Percentiles rank a stretch among this genome's conserved stretches.
These are phyloP conservation scores for Burhinus oedicnemus DNA, from an alignment of 2,113 vertebrate species.

Conservation along the genomic window DNA sequence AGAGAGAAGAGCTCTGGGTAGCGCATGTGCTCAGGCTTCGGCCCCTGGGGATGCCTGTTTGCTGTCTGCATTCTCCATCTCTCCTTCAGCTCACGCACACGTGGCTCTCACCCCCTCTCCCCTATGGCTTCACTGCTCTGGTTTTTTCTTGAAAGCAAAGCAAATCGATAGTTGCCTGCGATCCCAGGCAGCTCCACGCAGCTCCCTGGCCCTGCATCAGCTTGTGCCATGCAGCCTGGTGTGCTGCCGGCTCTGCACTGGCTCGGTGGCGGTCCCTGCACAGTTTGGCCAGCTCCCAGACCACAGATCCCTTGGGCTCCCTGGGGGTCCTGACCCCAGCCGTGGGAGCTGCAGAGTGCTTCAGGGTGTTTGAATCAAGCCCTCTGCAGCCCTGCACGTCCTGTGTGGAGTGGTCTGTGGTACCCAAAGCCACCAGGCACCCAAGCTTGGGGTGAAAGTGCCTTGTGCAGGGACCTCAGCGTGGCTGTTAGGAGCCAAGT, in stretches of 20 bases:
- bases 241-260: background rate
- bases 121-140: background rate
- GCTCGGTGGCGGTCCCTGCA: background rate
- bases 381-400: background rate
- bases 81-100: background rate
- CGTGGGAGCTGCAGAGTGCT: background rate
- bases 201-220: background rate
- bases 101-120: fast-evolving
- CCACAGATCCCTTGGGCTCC: background rate
- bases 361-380: background rate
- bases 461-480: background rate
- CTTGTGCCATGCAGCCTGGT: fast-evolving
- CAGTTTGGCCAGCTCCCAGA: background rate
- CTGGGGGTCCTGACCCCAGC: background rate
- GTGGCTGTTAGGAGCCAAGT: background rate
- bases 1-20: background rate
- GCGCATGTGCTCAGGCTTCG: background rate
- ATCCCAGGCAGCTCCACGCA: fast-evolving
- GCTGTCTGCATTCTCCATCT: background rate
- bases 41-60: background rate
- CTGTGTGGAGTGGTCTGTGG: background rate
- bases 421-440: background rate
- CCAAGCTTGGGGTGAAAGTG: background rate
- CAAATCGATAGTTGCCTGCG: background rate
- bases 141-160: background rate